Base-by-base conservation (phyloP, 1,140 invertebrate genomes). In the Eueides isabella region DNA sequence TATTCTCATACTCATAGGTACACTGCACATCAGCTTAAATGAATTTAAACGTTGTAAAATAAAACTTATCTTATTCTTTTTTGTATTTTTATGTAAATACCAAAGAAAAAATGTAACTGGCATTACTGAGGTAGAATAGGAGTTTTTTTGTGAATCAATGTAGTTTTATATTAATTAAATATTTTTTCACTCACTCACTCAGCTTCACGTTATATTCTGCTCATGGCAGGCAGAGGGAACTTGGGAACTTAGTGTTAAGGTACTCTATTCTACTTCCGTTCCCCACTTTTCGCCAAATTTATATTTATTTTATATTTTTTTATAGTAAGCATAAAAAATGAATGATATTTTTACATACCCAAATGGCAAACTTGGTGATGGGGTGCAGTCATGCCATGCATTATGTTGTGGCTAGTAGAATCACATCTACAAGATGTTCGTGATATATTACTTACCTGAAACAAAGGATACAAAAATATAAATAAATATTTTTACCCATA, bases 401-500 rank as follows among this genome's bases (percentile, higher is more conserved):
- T 66, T 64, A 31, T 74, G 31, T 23, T 71, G 9, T 14, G 4
- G 41, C 38, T 38, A 1, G 65, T 23, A 67, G 35, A 38, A 38
- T 80, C 71, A 63, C 66, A 67, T 61, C 62, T 71, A 38, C 62
- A 72, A 55, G 61, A 26, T 16, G 55, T 29, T 68, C 61, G 55
- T n/a, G 76, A 23, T 35, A 23, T 12, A 11, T 28, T 84, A 85
- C 85, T 85, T 85, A 87, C 85, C 85, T 87, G 77, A 26, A 82
- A 85, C 74, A 80, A 83, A 67, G 11, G 5, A 19, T 44, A 44
- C n/a, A 55, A 7, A n/a, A 55, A 55, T 12, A 26, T 55, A 55
- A 55, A 55, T 14, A 11, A 9, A 0, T 19, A 44, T 44, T 44
- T 2, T 19, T 38, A 38, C 3, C 35, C 35, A 38, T 38, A 38